Percentiles rank a stretch among this genome's conserved stretches.
Evolutionary conservation across 2,113 vertebrate genomes (phyloP).

Genomic region (Sinocyclocheilus grahami): DNA sequence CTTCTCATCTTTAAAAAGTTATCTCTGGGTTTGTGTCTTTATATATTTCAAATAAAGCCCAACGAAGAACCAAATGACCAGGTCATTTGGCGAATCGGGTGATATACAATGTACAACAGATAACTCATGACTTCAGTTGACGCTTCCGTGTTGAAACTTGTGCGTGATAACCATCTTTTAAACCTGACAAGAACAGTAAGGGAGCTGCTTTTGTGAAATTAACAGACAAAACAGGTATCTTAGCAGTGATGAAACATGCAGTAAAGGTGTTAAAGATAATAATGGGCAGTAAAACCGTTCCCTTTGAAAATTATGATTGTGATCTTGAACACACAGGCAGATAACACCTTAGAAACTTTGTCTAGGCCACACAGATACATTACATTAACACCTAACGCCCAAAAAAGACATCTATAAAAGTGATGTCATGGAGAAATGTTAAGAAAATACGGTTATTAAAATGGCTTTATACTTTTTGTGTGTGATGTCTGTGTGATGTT

Average conservation of each 20-base stretch:
- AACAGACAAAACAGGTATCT: slow-evolving; percentile 62
- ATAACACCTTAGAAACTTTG: slow-evolving; percentile 58
- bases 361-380: slow-evolving; percentile 34
- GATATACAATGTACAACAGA: neutral
- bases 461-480: neutral
- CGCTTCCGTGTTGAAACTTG: slow-evolving; percentile 53
- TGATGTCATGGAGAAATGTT: slow-evolving; percentile 34
- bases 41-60: neutral
- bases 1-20: neutral
- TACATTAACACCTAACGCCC: slow-evolving; percentile 27
- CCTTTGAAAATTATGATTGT: slow-evolving; percentile 69
- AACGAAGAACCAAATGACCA: neutral
- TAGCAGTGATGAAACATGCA: slow-evolving; percentile 61
- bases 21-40: neutral
- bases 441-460: neutral
- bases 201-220: slow-evolving; percentile 60
- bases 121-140: slow-evolving; percentile 51
- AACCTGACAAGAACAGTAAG: slow-evolving; percentile 49
- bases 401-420: neutral
- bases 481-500: neutral
- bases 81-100: neutral
- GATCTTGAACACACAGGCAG: slow-evolving; percentile 59
- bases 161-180: slow-evolving; percentile 62
- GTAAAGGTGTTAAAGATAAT: slow-evolving; percentile 71
- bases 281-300: slow-evolving; percentile 65